Percentiles rank a stretch among this genome's conserved stretches.
These are phyloP conservation scores for Amiota minor DNA, from an alignment of 2,888 invertebrate species.

Conservation along the genomic window DNA sequence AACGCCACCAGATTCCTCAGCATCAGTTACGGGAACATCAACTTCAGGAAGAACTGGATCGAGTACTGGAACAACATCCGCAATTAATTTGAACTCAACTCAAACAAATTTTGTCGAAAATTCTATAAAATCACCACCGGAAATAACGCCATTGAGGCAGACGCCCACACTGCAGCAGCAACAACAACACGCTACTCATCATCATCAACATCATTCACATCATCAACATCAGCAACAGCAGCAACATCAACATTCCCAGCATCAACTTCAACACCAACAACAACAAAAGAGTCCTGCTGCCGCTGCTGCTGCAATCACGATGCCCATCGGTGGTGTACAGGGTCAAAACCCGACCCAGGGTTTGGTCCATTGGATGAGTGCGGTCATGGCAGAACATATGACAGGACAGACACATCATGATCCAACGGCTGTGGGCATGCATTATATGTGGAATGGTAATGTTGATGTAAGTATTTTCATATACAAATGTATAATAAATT, in stretches of 20 bases:
- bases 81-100: conserved; percentile 61
- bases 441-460: conserved; percentile 74
- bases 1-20: conserved; percentile 9
- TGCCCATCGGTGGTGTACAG: conserved; percentile 74
- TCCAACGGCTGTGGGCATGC: conserved; percentile 74
- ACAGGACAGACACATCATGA: conserved; percentile 84
- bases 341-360: conserved; percentile 83
- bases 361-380: conserved; percentile 95
- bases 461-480: conserved; percentile 71
- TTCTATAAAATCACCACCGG: conserved; percentile 62
- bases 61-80: conserved; percentile 46
- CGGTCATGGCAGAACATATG: conserved; percentile 95
- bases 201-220: conserved; percentile 52
- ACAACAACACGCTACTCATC: conserved; percentile 27
- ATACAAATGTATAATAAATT: not conserved
- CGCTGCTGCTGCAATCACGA: conserved; percentile 57
- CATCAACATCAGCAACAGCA: conserved; percentile 46
- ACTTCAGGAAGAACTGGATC: not conserved
- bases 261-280: conserved; percentile 41
- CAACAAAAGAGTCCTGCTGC: conserved; percentile 43
- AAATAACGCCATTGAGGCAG: conserved; percentile 36
- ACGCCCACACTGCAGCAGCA: conserved; percentile 37
- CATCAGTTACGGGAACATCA: not conserved
- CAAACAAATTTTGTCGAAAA: conserved; percentile 58
- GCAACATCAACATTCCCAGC: conserved; percentile 28